Conservation (phyloP, 2,888 invertebrate genomes). For the Pemphredon lugubris region DNA sequence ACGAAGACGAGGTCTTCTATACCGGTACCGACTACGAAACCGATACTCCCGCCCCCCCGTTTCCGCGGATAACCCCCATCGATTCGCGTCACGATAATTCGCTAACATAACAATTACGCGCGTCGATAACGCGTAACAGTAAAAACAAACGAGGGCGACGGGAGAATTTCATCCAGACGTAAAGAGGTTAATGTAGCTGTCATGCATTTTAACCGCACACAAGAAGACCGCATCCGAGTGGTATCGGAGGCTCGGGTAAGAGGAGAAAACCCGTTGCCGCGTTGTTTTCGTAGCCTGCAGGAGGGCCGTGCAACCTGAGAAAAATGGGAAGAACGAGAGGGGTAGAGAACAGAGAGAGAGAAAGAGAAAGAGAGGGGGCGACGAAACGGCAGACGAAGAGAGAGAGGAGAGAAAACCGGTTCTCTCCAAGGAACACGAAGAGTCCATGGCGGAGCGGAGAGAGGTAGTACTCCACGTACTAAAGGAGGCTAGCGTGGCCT, state of each 20-base stretch:
- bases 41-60: too few species aligned
- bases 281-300: constrained; percentile 67
- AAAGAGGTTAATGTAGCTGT: constrained; percentile 47
- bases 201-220: constrained; percentile 33
- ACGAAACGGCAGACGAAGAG: constrained; percentile 26
- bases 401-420: constrained; percentile 52
- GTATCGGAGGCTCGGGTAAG: constrained; percentile 26
- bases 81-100: too few species aligned
- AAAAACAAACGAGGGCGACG: constrained; percentile 6
- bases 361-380: constrained; percentile 7
- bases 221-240: constrained; percentile 16
- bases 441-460: constrained; percentile 25
- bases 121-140: neutral
- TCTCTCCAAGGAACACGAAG: constrained; percentile 51
- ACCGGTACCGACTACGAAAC: too few species aligned
- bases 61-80: too few species aligned
- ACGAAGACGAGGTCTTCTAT: too few species aligned
- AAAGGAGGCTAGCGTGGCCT: constrained; percentile 71
- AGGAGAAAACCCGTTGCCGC: constrained; percentile 58
- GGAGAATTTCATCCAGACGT: constrained; percentile 2
- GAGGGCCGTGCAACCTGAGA: constrained; percentile 58
- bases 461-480: constrained; percentile 46
- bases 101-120: neutral
- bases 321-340: constrained; percentile 44
- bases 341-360: constrained; percentile 11